Base-by-base conservation (phyloP, 2,113 vertebrate species). In the Triplophysa rosa region DNA sequence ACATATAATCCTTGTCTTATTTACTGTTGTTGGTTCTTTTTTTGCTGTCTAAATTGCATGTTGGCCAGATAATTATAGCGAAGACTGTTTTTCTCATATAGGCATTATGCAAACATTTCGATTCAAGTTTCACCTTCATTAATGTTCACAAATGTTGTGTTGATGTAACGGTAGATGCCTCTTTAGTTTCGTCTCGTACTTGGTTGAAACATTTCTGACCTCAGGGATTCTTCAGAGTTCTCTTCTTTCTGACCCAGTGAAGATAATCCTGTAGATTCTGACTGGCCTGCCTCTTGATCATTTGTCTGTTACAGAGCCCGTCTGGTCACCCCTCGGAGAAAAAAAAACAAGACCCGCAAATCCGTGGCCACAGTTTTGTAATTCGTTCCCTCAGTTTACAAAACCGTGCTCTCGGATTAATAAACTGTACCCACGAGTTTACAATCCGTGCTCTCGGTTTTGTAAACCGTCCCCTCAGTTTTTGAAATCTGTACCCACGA, bases 221-320 rank as follows among this genome's bases (percentile, higher is more conserved):
- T 66, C 78, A 26, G 23, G 77, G 8, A 82, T 85, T 83, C 85
- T 85, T 67, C 52, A 70, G 81, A 84, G 81, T 76, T 68, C 45
- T 66, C 74, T 87, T 40, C 42, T 74, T 52, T 79, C 80, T 71
- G 69, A 86, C 77, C 82, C 77, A 77, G 45, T 64, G 80, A 76
- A 85, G 80, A 84, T 90, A 90, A 92, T 88, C 90, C 78, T 33
- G 1, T 23, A 84, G 83, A 89, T 88, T 79, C 74, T 63, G 67
- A 86, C 80, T 79, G 82, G 76, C 81, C 82, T 52, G 59, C 64
- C 82, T 80, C 87, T 90, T 91, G 83, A 89, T 90, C 88, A 83
- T 90, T 88, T 91, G 89, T 91, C n/a, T n/a, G n/a, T n/a, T n/a
- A n/a, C n/a, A n/a, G n/a, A n/a, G n/a, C n/a, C n/a, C n/a, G n/a